These are phyloP conservation scores for Arctia plantaginis DNA, from an alignment of 2,888 invertebrate species.

Conservation along the genomic window DNA sequence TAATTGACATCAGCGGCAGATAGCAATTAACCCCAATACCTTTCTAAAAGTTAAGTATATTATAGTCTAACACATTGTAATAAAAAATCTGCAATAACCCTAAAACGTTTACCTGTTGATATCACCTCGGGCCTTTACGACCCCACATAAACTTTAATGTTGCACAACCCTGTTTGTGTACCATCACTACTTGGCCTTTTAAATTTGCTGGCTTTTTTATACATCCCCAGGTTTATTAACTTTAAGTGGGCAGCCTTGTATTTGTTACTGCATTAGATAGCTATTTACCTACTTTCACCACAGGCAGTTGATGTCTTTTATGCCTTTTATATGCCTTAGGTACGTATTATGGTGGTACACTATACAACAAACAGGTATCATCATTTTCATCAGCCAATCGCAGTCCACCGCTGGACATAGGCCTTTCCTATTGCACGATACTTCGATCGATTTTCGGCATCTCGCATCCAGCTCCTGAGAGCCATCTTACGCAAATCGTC, in stretches of 20 bases:
- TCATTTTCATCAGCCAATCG: too few relatives aligned
- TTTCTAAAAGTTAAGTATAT: conserved; percentile 27
- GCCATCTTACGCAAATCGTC: too few relatives aligned
- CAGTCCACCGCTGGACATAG: too few relatives aligned
- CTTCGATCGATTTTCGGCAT: too few relatives aligned
- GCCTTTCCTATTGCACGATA: too few relatives aligned
- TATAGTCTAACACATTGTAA: conserved; percentile 40
- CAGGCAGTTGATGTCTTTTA: too few relatives aligned
- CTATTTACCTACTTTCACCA: not conserved
- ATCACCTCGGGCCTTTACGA: conserved; percentile 61
- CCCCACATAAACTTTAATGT: conserved; percentile 67
- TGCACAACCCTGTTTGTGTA: conserved; percentile 52
- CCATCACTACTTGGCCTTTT: conserved; percentile 54
- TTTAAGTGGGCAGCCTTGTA: conserved; percentile 13
- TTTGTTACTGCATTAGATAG: conserved; percentile 8
- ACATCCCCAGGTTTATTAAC: conserved; percentile 36
- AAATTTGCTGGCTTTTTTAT: conserved; percentile 50
- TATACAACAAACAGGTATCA: not conserved
- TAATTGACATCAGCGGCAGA: conserved; percentile 6
- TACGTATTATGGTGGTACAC: not conserved
- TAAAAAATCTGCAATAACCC: conserved; percentile 60
- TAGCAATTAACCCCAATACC: conserved; percentile 25
- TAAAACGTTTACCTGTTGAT: conserved; percentile 68
- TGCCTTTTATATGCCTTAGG: not conserved
- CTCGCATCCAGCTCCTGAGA: not conserved